Evolutionary conservation across 2,888 invertebrate species (phyloP), one percentile per base, ranked within the genome.

Genomic region (Thereva nobilitata): DNA sequence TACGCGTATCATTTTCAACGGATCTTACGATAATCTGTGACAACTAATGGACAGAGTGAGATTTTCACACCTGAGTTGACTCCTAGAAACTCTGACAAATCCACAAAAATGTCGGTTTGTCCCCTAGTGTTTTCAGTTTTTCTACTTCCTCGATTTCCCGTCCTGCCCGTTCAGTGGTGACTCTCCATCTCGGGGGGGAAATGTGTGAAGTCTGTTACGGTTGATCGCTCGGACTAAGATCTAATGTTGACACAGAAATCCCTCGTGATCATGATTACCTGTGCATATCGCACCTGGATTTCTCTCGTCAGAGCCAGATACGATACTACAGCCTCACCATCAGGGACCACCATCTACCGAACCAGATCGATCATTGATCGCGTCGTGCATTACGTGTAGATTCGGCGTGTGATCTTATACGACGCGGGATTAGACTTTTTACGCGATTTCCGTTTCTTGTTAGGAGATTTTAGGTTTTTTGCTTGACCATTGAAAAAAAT

Each of bases 201-300:
- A 42, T 38, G 38, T 44, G 59, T 57, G 34, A 59, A 59, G 38
- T 59, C 23, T 1, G 55, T 63, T 63, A 64, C 61, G 63, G 59
- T 66, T 59, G 66, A 64, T 64, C 63, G 66, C 61, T 49, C 59
- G 8, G 35, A 8, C 35, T 10, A 54, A 37, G 61, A 40, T 67
- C 50, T 41, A 53, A 56, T 53, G 59, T 37, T 66, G 66, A 55
- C 63, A 63, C 56, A 57, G 35, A 63, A 65, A 49, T 55, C 66
- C 57, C 65, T 63, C 56, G 55, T 45, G 55, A 63, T 68, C 68
- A 56, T 68, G 68, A 68, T 68, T 66, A 68, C 68, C 68, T 68
- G 66, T 68, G 68, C 68, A 68, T 68, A 68, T 68, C 66, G 68
- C 68, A 68, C 68, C 53, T 61, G 67, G 63, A 40, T 41, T 56